These are phyloP conservation scores for Rhagophthalmus giganteus DNA, from an alignment of 2,888 invertebrate species.

Conservation along the genomic window DNA sequence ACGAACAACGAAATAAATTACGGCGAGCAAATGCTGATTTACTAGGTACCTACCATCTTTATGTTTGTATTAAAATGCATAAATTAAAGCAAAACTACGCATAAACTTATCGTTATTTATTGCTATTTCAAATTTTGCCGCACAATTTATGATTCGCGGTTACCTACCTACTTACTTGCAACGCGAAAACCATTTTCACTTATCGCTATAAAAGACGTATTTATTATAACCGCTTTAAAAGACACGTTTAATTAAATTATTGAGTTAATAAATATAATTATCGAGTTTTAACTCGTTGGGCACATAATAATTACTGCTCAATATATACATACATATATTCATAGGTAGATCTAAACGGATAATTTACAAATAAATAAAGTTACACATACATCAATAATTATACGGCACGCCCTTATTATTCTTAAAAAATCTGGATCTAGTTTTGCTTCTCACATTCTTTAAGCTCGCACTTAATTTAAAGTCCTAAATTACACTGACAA, in stretches of 20 bases:
- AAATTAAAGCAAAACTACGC: too few relatives aligned
- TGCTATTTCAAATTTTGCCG: background rate
- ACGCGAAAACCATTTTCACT: too few relatives aligned
- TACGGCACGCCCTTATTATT: constrained; percentile 18
- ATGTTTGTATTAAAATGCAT: too few relatives aligned
- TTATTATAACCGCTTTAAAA: too few relatives aligned
- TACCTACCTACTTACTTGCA: too few relatives aligned
- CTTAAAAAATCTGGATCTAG: constrained; percentile 7
- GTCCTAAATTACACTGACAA: constrained; percentile 18
- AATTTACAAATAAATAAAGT: constrained; percentile 15
- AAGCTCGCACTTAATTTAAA: constrained; percentile 14
- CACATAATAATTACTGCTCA: background rate
- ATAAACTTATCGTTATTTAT: too few relatives aligned
- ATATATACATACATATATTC: background rate
- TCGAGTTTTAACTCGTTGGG: background rate
- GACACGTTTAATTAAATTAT: background rate
- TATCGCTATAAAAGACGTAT: background rate
- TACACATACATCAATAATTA: constrained; percentile 16
- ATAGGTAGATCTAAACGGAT: too few relatives aligned
- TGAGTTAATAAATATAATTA: background rate
- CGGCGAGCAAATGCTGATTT: too few relatives aligned
- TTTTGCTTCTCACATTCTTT: constrained; percentile 19
- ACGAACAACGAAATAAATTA: too few relatives aligned
- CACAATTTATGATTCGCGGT: too few relatives aligned
- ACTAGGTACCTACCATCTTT: too few relatives aligned